Percentiles rank a stretch among this genome's conserved stretches.
These are phyloP conservation scores for Carabus problematicus DNA, from an alignment of 2,888 invertebrate genomes.

Conservation along the genomic window DNA sequence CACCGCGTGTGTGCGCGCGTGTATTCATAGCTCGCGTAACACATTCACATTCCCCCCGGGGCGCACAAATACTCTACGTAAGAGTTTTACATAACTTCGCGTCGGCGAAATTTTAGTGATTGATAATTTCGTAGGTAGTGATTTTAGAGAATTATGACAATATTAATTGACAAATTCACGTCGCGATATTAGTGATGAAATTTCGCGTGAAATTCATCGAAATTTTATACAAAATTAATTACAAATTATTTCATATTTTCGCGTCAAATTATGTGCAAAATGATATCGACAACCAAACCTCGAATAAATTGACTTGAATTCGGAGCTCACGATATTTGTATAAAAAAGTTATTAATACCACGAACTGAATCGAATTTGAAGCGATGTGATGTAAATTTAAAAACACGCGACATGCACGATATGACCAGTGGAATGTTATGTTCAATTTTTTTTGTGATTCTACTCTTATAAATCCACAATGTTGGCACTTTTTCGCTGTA, in stretches of 20 bases:
- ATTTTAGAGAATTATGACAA: background rate
- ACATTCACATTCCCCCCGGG: too few species aligned
- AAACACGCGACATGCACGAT: background rate
- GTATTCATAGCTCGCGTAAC: too few species aligned
- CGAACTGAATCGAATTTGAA: background rate
- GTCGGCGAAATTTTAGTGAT: background rate
- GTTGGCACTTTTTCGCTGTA: background rate
- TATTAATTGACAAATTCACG: background rate
- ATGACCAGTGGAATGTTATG: background rate
- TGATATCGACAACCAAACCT: background rate
- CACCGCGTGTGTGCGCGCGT: too few species aligned
- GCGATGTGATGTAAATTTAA: background rate
- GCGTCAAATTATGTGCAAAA: too few species aligned
- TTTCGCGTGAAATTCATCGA: background rate
- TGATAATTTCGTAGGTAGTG: slow-evolving; percentile 1
- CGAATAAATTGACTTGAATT: background rate
- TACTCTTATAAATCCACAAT: too few species aligned
- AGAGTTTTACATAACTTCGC: background rate
- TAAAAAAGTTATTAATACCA: background rate
- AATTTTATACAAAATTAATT: slow-evolving; percentile 5
- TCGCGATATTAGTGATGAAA: background rate
- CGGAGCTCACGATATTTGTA: too few species aligned
- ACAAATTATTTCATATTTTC: background rate
- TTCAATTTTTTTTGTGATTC: too few species aligned
- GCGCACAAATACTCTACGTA: too few species aligned